Evolutionary conservation across 2,113 vertebrate species (phyloP).

Genomic region (Gopherus flavomarginatus): DNA sequence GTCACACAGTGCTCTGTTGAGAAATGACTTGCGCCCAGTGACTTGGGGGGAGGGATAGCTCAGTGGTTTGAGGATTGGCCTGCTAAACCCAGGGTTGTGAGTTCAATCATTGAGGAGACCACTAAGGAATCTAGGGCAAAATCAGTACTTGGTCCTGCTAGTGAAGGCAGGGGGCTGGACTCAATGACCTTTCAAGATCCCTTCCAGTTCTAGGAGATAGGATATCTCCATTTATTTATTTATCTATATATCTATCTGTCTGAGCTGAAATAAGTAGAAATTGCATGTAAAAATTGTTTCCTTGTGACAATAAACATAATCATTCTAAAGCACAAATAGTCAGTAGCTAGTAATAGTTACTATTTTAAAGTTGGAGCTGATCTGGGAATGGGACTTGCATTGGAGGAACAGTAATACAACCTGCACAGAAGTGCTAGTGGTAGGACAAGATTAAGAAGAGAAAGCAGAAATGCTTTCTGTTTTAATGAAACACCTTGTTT

Average conservation of each 20-base stretch:
- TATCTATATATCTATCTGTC: not conserved
- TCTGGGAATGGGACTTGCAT: not conserved
- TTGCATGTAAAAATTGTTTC: conserved; percentile 16
- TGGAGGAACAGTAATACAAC: conserved; percentile 19
- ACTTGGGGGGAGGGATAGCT: no score
- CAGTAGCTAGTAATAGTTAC: no score
- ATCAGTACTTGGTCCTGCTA: no score
- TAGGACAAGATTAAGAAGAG: conserved; percentile 4
- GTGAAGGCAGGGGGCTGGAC: no score
- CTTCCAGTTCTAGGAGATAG: no score
- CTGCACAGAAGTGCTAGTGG: conserved; percentile 5
- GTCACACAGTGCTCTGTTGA: not conserved
- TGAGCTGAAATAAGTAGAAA: conserved; percentile 30
- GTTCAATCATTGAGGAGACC: no score
- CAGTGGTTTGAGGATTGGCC: no score
- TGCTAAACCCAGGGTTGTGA: no score
- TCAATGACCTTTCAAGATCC: no score
- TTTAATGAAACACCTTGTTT: conserved; percentile 16
- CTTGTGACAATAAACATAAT: conserved; percentile 30
- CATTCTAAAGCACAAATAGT: not conserved
- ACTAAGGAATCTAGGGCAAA: no score
- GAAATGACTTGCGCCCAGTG: not conserved
- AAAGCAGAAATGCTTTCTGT: not conserved
- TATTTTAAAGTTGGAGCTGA: not conserved
- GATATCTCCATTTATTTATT: no score